phyloP scores from a whole-genome alignment of 2,888 invertebrate species.

The Serrognathus titanus region DNA sequence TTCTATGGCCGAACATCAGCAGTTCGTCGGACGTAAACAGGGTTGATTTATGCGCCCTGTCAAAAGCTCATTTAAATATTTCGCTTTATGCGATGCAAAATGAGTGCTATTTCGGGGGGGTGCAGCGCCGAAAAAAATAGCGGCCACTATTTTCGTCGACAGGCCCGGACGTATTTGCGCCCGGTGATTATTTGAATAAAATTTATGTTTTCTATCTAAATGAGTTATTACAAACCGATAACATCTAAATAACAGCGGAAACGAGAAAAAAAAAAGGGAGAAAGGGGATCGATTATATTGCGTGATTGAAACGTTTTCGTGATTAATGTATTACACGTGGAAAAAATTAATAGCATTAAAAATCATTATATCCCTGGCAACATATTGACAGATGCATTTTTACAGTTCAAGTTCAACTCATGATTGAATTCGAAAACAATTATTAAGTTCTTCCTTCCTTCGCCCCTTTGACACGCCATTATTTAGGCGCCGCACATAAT shows the following conservation, averaged over 20 bases:
- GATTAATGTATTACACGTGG: neutral
- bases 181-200: neutral
- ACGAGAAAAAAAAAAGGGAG: neutral
- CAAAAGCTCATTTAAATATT: slow-evolving; percentile 4
- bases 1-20: neutral
- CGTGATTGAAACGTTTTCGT: neutral
- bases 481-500: neutral
- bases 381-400: too few relatives aligned
- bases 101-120: neutral
- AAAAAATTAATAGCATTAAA: neutral
- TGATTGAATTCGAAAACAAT: neutral
- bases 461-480: neutral
- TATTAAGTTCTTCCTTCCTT: neutral
- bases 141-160: neutral
- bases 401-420: too few relatives aligned
- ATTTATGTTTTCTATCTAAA: slow-evolving; percentile 1
- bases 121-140: neutral
- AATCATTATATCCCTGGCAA: neutral
- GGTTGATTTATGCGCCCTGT: slow-evolving; percentile 2
- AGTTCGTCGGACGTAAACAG: slow-evolving; percentile 3
- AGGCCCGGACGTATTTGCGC: neutral
- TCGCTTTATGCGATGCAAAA: slow-evolving; percentile 1
- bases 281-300: neutral
- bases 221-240: slow-evolving; percentile 2
- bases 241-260: neutral